A percentile compares a stretch with the other conserved stretches of the same genome.
Conservation (phyloP, 2,113 vertebrate genomes). For the Geothlypis trichas region DNA sequence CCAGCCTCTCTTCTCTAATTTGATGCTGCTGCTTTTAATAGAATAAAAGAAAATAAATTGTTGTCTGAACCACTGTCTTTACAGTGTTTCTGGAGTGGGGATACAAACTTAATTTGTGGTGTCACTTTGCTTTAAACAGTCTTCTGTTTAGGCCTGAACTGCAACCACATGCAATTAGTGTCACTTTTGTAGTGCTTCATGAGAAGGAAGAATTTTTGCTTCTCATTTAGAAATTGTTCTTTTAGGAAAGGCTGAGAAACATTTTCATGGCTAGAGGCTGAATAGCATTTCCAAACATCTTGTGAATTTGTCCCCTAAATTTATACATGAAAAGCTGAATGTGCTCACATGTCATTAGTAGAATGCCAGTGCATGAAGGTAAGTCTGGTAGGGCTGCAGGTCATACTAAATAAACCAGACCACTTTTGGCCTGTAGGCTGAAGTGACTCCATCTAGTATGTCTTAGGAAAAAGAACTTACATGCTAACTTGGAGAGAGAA, state of each 20-base stretch:
- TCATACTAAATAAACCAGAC: not conserved
- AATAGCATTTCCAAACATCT: not conserved
- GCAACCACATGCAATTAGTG: constrained; percentile 32
- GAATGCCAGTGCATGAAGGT: not conserved
- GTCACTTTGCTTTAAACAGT: constrained; percentile 50
- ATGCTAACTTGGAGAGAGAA: not conserved
- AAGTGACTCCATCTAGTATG: not conserved
- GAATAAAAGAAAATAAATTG: constrained; percentile 49
- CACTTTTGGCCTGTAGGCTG: not conserved
- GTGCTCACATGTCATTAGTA: not conserved
- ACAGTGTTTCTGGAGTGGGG: constrained; percentile 14
- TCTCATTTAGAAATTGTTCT: constrained; percentile 3
- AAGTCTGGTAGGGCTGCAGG: not conserved
- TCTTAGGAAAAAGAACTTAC: not conserved
- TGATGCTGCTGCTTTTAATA: constrained; percentile 54
- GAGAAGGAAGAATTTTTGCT: constrained; percentile 32
- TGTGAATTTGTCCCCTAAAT: not conserved
- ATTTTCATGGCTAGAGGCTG: not conserved
- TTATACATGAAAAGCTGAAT: not conserved
- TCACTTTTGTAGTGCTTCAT: constrained; percentile 40
- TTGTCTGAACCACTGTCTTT: constrained; percentile 50
- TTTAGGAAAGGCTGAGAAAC: not conserved
- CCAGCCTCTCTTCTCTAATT: constrained; percentile 3
- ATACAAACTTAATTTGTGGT: constrained; percentile 33
- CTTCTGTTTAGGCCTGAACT: constrained; percentile 46